Evolutionary conservation across 1,140 invertebrate species (phyloP), one percentile per base, ranked within the genome.

Genomic region (Vanessa tameamea): DNA sequence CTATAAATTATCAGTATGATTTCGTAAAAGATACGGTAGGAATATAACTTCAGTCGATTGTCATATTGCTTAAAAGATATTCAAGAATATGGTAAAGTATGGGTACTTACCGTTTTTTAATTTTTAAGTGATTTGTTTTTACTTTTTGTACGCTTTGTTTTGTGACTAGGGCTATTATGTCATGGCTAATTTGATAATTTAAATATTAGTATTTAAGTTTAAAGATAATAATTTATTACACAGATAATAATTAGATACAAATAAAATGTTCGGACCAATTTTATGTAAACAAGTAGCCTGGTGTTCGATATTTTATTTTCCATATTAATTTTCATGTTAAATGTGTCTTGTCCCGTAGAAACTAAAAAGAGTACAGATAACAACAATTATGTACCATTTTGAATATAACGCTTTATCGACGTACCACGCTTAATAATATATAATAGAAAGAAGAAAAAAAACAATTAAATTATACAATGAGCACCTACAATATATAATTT

Each of bases 201-300:
- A 23, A 72, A 37, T 31, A 15, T 48, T 55, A 73, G n/a, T 73
- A 55, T 50, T 69, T 74, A 74, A 61, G 55, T 75, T 64, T 63
- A 67, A 64, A 50, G 37, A 20, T 68, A 69, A 64, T 68, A 72
- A 68, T 69, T 68, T 77, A 73, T 72, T 64, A 69, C 66, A 75
- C 69, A 71, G 78, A 85, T 85, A 80, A 83, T 80, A 82, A 82
- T 77, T 84, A 83, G 70, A 67, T 68, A 73, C 64, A 69, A 69
- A 69, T 64, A 75, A 82, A 84, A 81, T 73, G 79, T 89, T 85
- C 69, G 89, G 89, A 91, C 89, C 89, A 91, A 91, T 91, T 89
- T 91, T 91, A 85, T 82, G 87, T 91, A 91, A 91, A 78, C 77
- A 67, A 79, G 69, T 84, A 80, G 76, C 68, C 47, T 81, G 72